Conservation (phyloP, 2,113 vertebrate species). For the Oenanthe oenanthe region DNA sequence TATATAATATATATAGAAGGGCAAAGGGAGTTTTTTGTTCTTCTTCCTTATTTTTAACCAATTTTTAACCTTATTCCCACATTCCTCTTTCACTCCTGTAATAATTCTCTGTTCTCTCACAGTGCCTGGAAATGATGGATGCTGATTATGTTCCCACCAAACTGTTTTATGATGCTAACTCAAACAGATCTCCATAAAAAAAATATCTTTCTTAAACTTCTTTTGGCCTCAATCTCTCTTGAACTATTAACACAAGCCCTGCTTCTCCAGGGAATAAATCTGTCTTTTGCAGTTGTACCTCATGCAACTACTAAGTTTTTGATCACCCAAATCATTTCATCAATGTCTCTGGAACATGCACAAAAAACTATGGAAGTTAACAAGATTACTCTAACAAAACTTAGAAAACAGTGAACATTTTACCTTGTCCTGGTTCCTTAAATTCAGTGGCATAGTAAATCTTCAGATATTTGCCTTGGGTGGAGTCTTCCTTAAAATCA, state of each 20-base stretch:
- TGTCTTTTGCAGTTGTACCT: background rate
- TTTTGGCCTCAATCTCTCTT: background rate
- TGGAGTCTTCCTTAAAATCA: background rate
- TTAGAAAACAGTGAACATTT: background rate
- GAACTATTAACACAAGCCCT: background rate
- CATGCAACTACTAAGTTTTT: background rate
- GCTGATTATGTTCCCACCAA: background rate
- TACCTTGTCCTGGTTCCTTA: conserved; percentile 63
- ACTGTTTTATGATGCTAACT: background rate
- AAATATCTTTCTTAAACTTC: background rate
- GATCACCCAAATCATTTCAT: background rate
- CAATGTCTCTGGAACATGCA: accelerated
- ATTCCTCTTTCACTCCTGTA: background rate
- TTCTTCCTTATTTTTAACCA: background rate
- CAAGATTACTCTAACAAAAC: background rate
- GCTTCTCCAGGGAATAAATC: background rate
- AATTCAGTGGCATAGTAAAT: background rate
- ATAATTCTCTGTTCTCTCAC: background rate
- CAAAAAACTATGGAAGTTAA: background rate
- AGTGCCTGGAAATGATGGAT: background rate
- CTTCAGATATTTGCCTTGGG: background rate
- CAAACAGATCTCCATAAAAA: background rate
- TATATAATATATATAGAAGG: background rate
- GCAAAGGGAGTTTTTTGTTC: background rate
- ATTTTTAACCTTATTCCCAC: background rate